phyloP scores from a whole-genome alignment of 2,888 invertebrate species.

The Notodonta ziczac region DNA sequence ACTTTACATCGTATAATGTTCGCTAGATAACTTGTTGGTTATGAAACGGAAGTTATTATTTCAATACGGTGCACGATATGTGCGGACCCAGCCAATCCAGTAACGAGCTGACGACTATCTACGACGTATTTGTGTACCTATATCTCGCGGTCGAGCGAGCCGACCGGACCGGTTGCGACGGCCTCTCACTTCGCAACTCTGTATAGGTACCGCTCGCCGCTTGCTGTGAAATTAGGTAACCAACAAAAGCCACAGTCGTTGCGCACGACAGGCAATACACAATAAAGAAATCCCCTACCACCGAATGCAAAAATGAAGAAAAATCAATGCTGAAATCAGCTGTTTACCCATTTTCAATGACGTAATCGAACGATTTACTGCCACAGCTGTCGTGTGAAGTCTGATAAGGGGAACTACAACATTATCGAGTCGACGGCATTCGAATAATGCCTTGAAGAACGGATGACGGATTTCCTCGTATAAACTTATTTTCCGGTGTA shows the following conservation, averaged over 20 bases:
- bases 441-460: slow-evolving; percentile 75
- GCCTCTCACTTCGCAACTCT: slow-evolving; percentile 83
- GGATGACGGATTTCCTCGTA: slow-evolving; percentile 80
- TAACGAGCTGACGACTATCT: slow-evolving; percentile 53
- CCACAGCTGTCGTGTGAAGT: slow-evolving; percentile 44
- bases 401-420: slow-evolving; percentile 51
- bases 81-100: slow-evolving; percentile 36
- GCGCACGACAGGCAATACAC: slow-evolving; percentile 63
- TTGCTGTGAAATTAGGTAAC: slow-evolving; percentile 83
- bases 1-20: slow-evolving; percentile 39
- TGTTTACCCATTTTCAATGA: slow-evolving; percentile 50
- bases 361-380: slow-evolving; percentile 51
- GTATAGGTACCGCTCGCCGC: slow-evolving; percentile 66
- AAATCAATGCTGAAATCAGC: slow-evolving; percentile 45
- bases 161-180: slow-evolving; percentile 79
- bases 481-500: slow-evolving; percentile 73
- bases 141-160: slow-evolving; percentile 75
- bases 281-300: slow-evolving; percentile 65
- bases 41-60: slow-evolving; percentile 54
- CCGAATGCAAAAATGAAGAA: slow-evolving; percentile 48
- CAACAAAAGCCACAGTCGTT: slow-evolving; percentile 74
- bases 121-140: slow-evolving; percentile 59
- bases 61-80: slow-evolving; percentile 36
- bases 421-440: slow-evolving; percentile 57
- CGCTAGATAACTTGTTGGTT: slow-evolving; percentile 48